phyloP scores from a whole-genome alignment of 35 echinoderm and acorn worm genomes.

The Nesometra sesokonis region DNA sequence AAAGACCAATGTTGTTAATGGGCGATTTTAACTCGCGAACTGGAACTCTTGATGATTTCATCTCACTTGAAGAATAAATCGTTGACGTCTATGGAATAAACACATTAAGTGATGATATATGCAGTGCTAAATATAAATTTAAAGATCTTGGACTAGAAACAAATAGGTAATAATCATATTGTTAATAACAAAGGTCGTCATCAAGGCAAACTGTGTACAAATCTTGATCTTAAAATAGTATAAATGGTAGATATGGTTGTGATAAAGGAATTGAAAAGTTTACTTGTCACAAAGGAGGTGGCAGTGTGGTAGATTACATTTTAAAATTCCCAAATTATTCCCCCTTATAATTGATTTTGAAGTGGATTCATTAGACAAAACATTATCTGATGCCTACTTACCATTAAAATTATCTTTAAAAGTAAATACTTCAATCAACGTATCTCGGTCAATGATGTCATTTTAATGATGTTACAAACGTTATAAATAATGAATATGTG shows the following conservation, averaged over 20 bases:
- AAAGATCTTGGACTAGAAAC: neutral
- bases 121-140: neutral
- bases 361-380: neutral
- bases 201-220: neutral
- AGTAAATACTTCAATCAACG: neutral
- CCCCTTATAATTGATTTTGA: neutral
- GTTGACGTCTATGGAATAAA: too few relatives aligned
- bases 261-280: neutral
- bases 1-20: too few relatives aligned
- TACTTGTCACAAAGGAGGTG: neutral
- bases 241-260: neutral
- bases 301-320: neutral
- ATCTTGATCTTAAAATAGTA: neutral
- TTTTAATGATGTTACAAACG: too few relatives aligned
- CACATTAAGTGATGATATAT: neutral
- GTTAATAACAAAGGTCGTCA: too few relatives aligned
- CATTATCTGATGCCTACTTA: neutral
- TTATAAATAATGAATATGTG: neutral
- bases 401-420: neutral
- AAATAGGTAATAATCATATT: neutral
- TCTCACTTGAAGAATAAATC: too few relatives aligned
- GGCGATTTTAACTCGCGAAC: too few relatives aligned
- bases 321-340: neutral
- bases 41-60: too few relatives aligned
- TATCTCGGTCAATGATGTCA: too few relatives aligned